Base-by-base conservation (phyloP, 1,140 invertebrate genomes). In the Lepidostoma basale region DNA sequence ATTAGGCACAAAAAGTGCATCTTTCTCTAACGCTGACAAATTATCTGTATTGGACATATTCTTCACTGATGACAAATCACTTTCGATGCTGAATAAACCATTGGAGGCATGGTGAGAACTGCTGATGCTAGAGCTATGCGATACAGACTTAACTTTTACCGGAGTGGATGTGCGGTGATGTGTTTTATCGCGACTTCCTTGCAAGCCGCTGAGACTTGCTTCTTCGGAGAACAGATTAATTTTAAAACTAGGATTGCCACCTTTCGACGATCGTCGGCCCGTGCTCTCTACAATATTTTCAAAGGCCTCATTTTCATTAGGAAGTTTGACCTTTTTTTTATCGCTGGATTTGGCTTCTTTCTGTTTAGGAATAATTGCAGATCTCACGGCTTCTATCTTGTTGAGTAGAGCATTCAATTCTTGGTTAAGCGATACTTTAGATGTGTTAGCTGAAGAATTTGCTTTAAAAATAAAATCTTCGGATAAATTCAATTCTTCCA, bases 11-110 rank as follows among this genome's bases (percentile, higher is more conserved):
- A 78, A 81, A 25, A 84, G 74, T 49, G 79, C 77, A 58, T 81
- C 79, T 67, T 78, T 81, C 47, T 83, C 80, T 25, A 78, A 78
- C 12, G 76, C 78, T 69, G 82, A 82, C 74, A 78, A 75, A 70
- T 82, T 81, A 36, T 77, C 75, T 20, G 77, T 81, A 69, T 77
- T 79, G 5, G 82, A 82, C 25, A 78, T 80, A 44, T 77, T 78
- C 74, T 82, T 84, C 1, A 85, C 83, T 1, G 83, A 84, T 0
- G 83, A 85, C 59, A 85, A 70, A 66, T 85, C 84, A 59, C 83
- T 83, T 45, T 77, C 81, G 44, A 82, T 82, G 65, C 79, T 79
- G 62, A 85, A 84, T 45, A 84, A 72, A 3, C 80, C 76, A 45
- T 81, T 80, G 22, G 80, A 82, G 20, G 74, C 44, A 10, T 56